Base-by-base conservation (phyloP, 1,140 invertebrate genomes). In the Aphis craccivora region DNA sequence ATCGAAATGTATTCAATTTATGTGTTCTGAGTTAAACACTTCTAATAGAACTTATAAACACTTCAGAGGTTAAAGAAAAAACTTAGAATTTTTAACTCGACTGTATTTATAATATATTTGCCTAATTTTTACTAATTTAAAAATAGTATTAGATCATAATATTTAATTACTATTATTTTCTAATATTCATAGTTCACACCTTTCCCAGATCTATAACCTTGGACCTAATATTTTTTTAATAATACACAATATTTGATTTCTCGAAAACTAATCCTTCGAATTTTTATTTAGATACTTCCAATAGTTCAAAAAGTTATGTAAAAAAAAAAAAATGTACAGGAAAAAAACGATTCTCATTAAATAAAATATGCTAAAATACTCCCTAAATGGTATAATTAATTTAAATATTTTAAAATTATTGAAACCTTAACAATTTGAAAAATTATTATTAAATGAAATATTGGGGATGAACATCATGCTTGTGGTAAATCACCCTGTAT, bases 401-500 rank as follows among this genome's bases (percentile, higher is more conserved):
- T 20, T 35, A n/a, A n/a, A 7, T 76, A n/a, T n/a, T n/a, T n/a
- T 1, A n/a, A 76, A 76, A 76, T 30, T n/a, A 76, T 76, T 67
- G 14, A n/a, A 67, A 30, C 14, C 14, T 76, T 35, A n/a, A 76
- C 5, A 76, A 76, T 18, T 76, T 35, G 0, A 18, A 76, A 76
- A 76, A 76, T 76, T n/a, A 76, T 67, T 76, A 76, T n/a, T n/a
- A 76, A n/a, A 76, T 4, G 30, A 76, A 76, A n/a, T n/a, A 18
- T 1, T 6, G 14, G 30, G 0, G 14, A n/a, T n/a, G n/a, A n/a
- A 4, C 3, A 14, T 1, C 0, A 14, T 1, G 14, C 60, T 76
- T 76, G n/a, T 76, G n/a, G 14, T 76, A n/a, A 35, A 76, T 76
- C n/a, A 6, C 4, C 5, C 60, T n/a, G 30, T 76, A 76, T n/a